Evolutionary conservation across 2,888 invertebrate species (phyloP).

Genomic region (Boloria euphrosyne): DNA sequence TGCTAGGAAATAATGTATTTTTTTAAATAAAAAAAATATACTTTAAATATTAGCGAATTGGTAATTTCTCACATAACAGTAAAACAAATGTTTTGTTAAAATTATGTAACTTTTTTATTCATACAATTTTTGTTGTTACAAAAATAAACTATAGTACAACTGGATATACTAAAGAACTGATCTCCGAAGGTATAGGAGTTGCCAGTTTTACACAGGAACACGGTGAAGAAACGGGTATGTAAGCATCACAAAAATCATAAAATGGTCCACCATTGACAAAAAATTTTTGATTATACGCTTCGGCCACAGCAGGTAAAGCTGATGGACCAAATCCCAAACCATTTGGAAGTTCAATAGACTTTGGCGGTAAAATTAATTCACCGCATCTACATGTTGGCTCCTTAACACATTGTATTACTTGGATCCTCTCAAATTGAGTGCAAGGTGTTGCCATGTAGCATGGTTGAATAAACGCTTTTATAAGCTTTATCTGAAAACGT

Average conservation of each 20-base stretch:
- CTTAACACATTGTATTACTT: constrained; percentile 3
- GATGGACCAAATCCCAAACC: constrained; percentile 37
- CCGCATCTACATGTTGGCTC: constrained; percentile 2
- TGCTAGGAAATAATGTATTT: too few relatives aligned
- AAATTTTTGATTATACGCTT: constrained; percentile 31
- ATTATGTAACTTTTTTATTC: too few relatives aligned
- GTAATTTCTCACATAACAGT: too few relatives aligned
- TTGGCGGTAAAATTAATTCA: constrained; percentile 36
- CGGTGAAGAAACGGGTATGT: constrained; percentile 31
- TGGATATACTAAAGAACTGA: constrained; percentile 32
- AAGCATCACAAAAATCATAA: constrained; percentile 23
- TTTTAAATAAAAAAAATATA: too few relatives aligned
- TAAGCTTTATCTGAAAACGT: neutral
- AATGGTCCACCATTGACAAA: constrained; percentile 9
- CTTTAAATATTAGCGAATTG: too few relatives aligned
- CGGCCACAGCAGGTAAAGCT: constrained; percentile 34
- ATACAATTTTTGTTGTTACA: neutral
- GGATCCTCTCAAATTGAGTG: constrained; percentile 8
- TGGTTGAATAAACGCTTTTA: neutral
- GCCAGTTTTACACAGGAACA: constrained; percentile 35
- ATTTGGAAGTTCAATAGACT: constrained; percentile 33
- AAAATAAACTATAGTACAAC: constrained; percentile 34
- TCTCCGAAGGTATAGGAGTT: constrained; percentile 33
- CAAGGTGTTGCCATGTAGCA: neutral
- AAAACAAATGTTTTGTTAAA: too few relatives aligned